Evolutionary conservation across 2,888 invertebrate species (phyloP), one percentile per base, ranked within the genome.

Genomic region (Apotomis turbidana): DNA sequence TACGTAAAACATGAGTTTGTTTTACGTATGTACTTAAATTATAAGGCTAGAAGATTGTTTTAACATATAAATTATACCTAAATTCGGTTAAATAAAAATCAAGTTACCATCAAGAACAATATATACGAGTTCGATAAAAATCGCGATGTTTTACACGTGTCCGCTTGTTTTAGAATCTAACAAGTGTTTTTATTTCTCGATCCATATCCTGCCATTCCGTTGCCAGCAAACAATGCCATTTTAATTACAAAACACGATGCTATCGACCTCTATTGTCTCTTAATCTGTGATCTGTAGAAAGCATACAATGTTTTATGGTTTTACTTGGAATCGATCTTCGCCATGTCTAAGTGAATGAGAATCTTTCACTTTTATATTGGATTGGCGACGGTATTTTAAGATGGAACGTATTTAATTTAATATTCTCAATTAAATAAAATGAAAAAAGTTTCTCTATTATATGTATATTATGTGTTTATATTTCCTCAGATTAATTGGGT

Each of bases 241-340:
- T 63, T 68, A 68, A 68, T 68, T 72, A 52, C 68, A 55, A 46
- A 13, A 67, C 36, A 38, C 63, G 68, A 68, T 68, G 58, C n/a
- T 71, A 71, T 71, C 71, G 67, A 71, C 71, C 63, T 6, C 63
- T 51, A 71, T 71, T 71, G 71, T 71, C 57, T 71, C 71, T 67
- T 57, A 71, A 71, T 71, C 71, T 68, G 41, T 15, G 51, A 71
- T 71, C 71, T 67, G 67, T 71, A 70, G 71, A 71, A 71, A 71
- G 71, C 67, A 68, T 62, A 62, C 62, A 49, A 67, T 71, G 71
- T 68, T 71, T 61, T 71, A 57, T 71, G 71, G 67, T 71, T 71
- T 71, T 71, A 68, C 67, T 68, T 71, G 57, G 66, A 71, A 68
- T 71, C 67, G 55, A 71, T 71, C 71, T 71, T 66, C 9, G 41